Conservation (phyloP, 2,113 vertebrate genomes). For the Meleagris gallopavo region DNA sequence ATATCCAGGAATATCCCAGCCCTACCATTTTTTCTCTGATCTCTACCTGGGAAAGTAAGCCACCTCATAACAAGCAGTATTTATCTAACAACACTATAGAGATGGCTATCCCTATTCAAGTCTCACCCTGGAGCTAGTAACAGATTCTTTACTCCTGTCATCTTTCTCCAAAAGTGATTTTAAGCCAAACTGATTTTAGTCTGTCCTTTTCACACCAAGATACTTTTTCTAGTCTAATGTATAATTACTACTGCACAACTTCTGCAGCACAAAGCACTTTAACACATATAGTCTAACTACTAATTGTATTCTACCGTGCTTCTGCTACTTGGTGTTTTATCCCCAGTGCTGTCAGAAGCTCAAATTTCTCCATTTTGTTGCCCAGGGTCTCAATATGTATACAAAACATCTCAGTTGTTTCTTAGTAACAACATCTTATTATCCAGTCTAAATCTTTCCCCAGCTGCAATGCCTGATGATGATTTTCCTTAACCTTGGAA, state of each 20-base stretch:
- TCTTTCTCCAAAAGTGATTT: conserved; percentile 28
- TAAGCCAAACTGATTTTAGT: background rate
- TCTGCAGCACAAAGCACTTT: background rate
- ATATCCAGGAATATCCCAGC: conserved; percentile 20
- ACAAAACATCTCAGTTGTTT: background rate
- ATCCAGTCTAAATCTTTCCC: background rate
- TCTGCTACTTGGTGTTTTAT: background rate
- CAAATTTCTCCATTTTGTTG: background rate
- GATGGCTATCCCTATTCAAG: background rate
- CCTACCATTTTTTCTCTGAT: conserved; percentile 38
- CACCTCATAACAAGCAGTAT: conserved; percentile 27
- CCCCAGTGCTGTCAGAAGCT: background rate
- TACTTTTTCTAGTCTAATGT: background rate
- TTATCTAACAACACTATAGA: conserved; percentile 53
- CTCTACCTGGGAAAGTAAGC: conserved; percentile 44
- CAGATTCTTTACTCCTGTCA: conserved; percentile 42
- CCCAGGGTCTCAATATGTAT: background rate
- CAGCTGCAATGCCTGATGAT: background rate
- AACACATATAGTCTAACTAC: background rate
- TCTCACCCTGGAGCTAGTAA: conserved; percentile 26
- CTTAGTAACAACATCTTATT: background rate
- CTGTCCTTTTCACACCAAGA: background rate
- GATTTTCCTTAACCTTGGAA: background rate
- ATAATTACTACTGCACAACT: background rate
- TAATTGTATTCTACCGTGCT: background rate